phyloP scores from a whole-genome alignment of 1,140 invertebrate species.

The Acromyrmex charruanus region DNA sequence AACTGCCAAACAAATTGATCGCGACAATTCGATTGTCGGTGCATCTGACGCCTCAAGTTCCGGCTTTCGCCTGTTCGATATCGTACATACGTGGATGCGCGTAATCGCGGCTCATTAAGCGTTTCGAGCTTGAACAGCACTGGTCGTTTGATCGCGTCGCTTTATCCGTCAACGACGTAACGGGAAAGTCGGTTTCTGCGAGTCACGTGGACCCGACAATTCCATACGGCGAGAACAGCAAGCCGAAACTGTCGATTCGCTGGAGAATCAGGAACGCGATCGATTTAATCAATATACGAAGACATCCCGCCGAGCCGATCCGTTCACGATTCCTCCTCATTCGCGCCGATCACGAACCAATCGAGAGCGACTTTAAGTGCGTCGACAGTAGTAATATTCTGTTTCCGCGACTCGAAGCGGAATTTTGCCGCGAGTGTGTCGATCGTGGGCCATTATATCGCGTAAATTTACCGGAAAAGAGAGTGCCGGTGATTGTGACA shows the following conservation, averaged over 20 bases:
- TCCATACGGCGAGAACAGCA: not conserved
- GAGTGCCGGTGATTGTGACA: conserved; percentile 33
- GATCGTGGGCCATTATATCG: not conserved
- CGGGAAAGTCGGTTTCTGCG: not conserved
- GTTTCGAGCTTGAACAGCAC: conserved; percentile 9
- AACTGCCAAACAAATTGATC: conserved; percentile 53
- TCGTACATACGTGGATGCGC: not conserved
- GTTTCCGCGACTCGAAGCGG: not conserved
- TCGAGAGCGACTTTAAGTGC: conserved; percentile 16
- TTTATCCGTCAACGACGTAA: conserved; percentile 15
- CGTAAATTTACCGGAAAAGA: not conserved
- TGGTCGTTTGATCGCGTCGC: conserved; percentile 35
- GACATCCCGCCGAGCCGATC: not conserved
- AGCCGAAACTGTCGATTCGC: not conserved
- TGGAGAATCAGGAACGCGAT: not conserved
- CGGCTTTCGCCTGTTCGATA: conserved; percentile 36
- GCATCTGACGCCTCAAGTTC: conserved; percentile 58
- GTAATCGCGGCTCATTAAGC: conserved; percentile 59
- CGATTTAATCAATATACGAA: not conserved
- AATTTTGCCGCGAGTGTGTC: not conserved
- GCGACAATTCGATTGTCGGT: conserved; percentile 55
- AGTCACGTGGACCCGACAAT: conserved; percentile 30
- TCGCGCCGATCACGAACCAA: not conserved
- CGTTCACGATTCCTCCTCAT: not conserved
- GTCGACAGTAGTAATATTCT: not conserved